Percentiles rank a stretch among this genome's conserved stretches.
Evolutionary conservation across 2,113 vertebrate genomes (phyloP).

Genomic region (Cephalopholis sonnerati): DNA sequence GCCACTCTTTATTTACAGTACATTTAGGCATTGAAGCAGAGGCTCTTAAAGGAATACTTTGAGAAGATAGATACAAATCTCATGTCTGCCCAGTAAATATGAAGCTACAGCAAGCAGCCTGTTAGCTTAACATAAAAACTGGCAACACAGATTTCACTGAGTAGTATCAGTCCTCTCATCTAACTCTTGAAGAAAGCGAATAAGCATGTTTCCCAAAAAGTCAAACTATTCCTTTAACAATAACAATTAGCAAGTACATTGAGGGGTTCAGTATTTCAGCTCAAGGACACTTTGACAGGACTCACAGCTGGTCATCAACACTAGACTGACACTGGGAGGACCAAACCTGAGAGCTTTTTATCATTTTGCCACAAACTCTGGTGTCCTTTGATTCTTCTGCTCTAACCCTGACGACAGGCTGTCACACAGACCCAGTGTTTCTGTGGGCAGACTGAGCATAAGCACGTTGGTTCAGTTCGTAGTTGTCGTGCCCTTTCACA

Average conservation of each 20-base stretch:
- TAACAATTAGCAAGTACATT: neutral
- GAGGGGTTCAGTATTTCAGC: neutral
- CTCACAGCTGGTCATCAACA: neutral
- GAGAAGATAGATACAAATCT: neutral
- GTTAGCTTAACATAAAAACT: no score
- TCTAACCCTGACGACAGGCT: neutral
- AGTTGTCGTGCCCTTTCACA: neutral
- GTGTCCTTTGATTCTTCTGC: neutral
- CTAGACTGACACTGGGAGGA: neutral
- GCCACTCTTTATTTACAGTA: slow-evolving; percentile 2
- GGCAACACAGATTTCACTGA: neutral
- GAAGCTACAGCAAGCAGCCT: neutral
- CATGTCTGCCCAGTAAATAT: no score
- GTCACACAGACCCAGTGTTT: no score
- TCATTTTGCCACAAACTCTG: neutral
- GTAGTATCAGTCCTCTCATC: neutral
- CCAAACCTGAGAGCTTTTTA: neutral
- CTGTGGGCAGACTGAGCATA: neutral
- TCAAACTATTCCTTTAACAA: neutral
- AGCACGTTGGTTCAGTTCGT: neutral
- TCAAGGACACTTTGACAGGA: slow-evolving; percentile 41
- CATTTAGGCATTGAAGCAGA: neutral
- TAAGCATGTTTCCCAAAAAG: neutral
- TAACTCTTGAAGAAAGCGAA: no score
- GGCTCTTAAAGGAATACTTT: neutral